Evolutionary conservation across 2,113 vertebrate genomes (phyloP), one percentile per base, ranked within the genome.

Genomic region (Erinaceus europaeus): DNA sequence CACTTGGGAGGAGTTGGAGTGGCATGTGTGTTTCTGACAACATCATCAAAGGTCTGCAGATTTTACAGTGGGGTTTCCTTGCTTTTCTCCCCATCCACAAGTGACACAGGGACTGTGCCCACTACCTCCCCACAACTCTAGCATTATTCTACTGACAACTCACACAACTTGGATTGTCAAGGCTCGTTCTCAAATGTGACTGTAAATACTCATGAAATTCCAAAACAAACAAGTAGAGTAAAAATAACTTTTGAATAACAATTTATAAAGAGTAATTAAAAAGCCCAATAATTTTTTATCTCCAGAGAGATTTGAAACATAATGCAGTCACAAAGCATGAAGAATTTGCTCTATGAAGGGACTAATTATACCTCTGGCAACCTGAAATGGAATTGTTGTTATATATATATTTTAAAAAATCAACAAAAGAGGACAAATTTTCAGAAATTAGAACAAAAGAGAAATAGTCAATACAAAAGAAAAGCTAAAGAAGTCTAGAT

Each of bases 381-480:
- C n/a, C 40, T 46, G 40, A 72, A 48, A 6, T 50, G 9, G 20
- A n/a, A 62, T 36, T 65, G n/a, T 46, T 11, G 6, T n/a, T n/a
- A n/a, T n/a, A n/a, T n/a, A n/a, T n/a, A 52, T 44, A 34, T 40
- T 57, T 44, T 32, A 69, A 65, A 53, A 50, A 61, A 25, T 72
- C 32, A 48, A 29, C 32, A 48, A 29, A 59, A 83, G 57, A 61
- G 23, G n/a, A 38, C 62, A 64, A 52, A 74, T 23, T 46, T 67
- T 74, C 69, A 74, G 32, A 82, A 74, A 55, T 57, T 88, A 65
- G 59, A 67, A 73, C n/a, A 23, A 36, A 88, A n/a, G 6, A 17
- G 42, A 69, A 53, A 46, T 7, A 65, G 48, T 23, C 20, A 29
- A 17, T 62, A n/a, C 36, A 15, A 40, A 40, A 32, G 29, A 55